Conservation (phyloP, 2,113 vertebrate genomes). For the Talpa occidentalis region DNA sequence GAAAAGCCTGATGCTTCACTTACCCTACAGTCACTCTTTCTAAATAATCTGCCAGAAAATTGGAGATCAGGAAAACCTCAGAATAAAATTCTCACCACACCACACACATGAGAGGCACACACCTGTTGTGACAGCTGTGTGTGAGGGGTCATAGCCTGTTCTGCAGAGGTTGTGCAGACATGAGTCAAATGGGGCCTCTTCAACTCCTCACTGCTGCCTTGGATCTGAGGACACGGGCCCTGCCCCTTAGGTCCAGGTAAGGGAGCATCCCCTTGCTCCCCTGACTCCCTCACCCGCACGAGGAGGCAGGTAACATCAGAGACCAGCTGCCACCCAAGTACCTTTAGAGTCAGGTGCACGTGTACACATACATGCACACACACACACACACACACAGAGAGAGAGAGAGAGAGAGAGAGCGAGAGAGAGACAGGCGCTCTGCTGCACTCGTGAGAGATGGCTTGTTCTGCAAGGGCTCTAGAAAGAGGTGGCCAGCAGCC, state of each 20-base stretch:
- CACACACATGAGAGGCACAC: no score
- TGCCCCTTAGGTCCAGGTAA: no score
- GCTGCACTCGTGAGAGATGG: background rate
- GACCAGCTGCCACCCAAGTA: rapidly evolving
- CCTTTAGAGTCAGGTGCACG: no score
- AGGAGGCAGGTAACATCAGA: no score
- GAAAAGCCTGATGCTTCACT: no score
- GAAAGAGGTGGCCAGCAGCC: background rate
- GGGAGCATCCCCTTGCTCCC: background rate
- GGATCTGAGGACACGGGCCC: rapidly evolving
- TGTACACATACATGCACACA: background rate
- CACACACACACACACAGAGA: no score
- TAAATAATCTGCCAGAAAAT: background rate
- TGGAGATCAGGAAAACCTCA: background rate
- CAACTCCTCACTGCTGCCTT: background rate
- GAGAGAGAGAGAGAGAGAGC: no score
- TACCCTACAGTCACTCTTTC: background rate
- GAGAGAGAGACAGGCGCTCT: no score
- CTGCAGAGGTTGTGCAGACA: background rate
- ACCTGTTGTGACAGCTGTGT: background rate
- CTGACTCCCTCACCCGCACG: background rate
- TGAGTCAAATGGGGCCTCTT: background rate
- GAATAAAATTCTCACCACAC: background rate
- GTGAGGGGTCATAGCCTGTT: no score
- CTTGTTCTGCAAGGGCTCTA: background rate